Conservation (phyloP, 2,797 vertebrate genomes). For the Dendrocincla tyrannina region DNA sequence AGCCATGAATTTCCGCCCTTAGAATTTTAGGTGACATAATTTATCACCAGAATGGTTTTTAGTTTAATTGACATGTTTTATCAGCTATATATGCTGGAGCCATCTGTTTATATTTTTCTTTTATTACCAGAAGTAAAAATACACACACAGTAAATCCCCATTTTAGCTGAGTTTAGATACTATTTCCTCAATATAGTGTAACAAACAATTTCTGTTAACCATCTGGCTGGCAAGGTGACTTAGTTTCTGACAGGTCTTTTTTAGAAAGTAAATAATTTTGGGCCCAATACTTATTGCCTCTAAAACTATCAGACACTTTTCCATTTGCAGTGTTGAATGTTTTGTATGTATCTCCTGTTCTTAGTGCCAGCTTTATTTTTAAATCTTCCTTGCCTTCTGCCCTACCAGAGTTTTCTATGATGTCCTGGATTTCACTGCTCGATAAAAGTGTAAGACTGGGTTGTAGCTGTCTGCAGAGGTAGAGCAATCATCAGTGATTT, state of each 20-base stretch:
- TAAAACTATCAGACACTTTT: neutral
- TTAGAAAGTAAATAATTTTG: neutral
- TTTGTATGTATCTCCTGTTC: neutral
- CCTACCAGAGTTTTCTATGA: neutral
- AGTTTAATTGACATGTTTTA: slow-evolving; percentile 34
- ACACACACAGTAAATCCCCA: neutral
- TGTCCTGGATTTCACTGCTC: neutral
- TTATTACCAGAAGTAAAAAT: slow-evolving; percentile 1
- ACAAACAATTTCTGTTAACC: neutral
- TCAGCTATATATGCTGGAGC: neutral
- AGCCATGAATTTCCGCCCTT: neutral
- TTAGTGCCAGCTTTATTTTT: neutral
- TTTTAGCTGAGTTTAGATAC: slow-evolving; percentile 13
- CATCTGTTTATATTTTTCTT: slow-evolving; percentile 42
- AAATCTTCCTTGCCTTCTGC: neutral
- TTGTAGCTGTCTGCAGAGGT: neutral
- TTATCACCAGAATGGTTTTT: neutral
- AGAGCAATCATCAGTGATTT: neutral
- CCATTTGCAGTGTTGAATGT: neutral
- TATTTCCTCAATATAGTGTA: neutral
- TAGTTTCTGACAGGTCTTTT: neutral
- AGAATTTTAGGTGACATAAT: neutral
- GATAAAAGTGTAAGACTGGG: neutral
- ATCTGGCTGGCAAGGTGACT: neutral
- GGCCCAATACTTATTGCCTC: neutral